Conservation (phyloP, 2,888 invertebrate genomes). For the Leucoma salicis region DNA sequence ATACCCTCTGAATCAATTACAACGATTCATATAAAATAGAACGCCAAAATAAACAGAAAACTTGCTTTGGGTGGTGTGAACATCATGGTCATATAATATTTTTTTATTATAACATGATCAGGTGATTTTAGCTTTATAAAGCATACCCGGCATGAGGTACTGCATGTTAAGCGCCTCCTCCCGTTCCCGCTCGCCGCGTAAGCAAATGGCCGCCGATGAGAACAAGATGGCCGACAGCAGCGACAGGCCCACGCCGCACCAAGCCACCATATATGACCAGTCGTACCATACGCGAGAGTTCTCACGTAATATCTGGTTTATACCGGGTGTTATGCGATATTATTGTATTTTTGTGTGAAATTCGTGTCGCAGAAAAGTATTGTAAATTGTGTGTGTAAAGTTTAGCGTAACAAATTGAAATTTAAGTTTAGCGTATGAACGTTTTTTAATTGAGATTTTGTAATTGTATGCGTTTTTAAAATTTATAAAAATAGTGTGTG, state of each 20-base stretch:
- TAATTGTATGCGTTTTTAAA: background rate
- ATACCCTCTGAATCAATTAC: background rate
- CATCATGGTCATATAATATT: background rate
- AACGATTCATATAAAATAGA: background rate
- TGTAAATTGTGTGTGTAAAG: conserved; percentile 2
- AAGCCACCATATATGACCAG: conserved; percentile 98
- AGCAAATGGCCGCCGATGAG: conserved; percentile 96
- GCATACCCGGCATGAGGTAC: conserved; percentile 97
- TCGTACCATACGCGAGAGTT: conserved; percentile 94
- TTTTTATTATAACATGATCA: background rate
- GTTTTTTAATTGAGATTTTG: background rate
- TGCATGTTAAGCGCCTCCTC: conserved; percentile 98
- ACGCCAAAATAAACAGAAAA: no score
- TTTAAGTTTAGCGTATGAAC: no score
- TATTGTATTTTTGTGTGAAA: conserved; percentile 6
- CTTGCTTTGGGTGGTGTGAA: background rate
- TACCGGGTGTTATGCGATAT: conserved; percentile 38
- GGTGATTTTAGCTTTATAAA: conserved; percentile 28
- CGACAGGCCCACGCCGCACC: conserved; percentile 97
- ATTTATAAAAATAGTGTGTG: background rate
- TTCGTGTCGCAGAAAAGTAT: background rate
- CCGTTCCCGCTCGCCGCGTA: conserved; percentile 95
- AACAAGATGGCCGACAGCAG: conserved; percentile 95
- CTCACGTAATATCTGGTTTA: conserved; percentile 91
- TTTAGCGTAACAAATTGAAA: no score